A percentile compares a stretch with the other conserved stretches of the same genome.
Conservation (phyloP, 92 coral and sea anemone genomes). For the Ricordea florida region DNA sequence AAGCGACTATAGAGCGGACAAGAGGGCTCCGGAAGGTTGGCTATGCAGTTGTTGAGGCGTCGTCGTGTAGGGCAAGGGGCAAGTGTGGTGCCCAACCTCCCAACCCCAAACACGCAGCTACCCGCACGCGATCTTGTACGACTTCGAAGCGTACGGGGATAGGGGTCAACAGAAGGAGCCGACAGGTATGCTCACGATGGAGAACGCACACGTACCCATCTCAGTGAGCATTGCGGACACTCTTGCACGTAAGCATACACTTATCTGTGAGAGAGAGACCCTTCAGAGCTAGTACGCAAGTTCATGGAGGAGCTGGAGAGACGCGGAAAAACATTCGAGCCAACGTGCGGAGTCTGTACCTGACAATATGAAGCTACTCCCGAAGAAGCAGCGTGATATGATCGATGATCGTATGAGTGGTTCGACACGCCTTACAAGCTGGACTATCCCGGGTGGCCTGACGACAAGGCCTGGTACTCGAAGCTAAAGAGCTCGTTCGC, state of each 20-base stretch:
- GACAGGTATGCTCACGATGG: not conserved
- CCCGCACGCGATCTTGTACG: not conserved
- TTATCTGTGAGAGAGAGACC: not conserved
- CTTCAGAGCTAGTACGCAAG: too few species aligned
- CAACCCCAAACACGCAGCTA: not conserved
- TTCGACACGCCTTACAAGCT: not conserved
- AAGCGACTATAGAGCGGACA: not conserved
- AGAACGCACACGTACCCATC: not conserved
- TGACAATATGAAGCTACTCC: not conserved
- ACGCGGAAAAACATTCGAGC: too few species aligned
- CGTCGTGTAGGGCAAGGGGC: not conserved
- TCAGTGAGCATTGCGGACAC: not conserved
- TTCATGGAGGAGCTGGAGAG: too few species aligned
- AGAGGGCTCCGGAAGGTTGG: not conserved
- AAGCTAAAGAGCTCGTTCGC: not conserved
- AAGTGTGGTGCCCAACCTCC: too few species aligned
- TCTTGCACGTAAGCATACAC: not conserved
- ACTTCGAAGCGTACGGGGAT: not conserved
- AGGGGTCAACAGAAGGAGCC: not conserved
- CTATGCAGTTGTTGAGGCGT: not conserved
- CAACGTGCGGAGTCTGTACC: too few species aligned
- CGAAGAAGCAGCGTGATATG: not conserved
- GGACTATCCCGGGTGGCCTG: not conserved
- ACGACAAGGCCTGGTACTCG: slow-evolving; percentile 3
- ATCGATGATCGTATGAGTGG: not conserved